Base-by-base conservation (phyloP, 2,888 invertebrate genomes). In the Cephonodes hylas region DNA sequence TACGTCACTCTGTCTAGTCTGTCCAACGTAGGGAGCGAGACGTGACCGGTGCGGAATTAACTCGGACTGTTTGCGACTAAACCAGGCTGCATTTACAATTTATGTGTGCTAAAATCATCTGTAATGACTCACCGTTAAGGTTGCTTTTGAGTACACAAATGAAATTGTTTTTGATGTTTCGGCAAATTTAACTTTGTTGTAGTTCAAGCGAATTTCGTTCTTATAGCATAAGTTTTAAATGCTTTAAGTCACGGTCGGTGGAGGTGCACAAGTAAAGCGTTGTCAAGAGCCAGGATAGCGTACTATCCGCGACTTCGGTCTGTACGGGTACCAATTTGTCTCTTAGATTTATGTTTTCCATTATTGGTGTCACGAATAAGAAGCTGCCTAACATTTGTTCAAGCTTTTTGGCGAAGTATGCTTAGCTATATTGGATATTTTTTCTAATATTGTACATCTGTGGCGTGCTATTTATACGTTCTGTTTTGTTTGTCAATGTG, bases 301-400 rank as follows among this genome's bases (percentile, higher is more conserved):
- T 23, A 62, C 62, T 77, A 80, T 82, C 79, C 80, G 74, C 80
- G 79, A 86, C 85, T 83, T 86, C 81, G 81, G 76, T 76, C 78
- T 77, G 80, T 82, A 78, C 78, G 77, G 80, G 80, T 80, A 83
- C 85, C 83, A 85, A 87, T 87, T 85, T 88, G 86, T 86, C 87
- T 85, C 80, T 79, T 79, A 85, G 85, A 89, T 89, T 89, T 88
- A 89, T 88, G 85, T 83, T 79, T 81, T 85, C 85, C 81, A 88
- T 88, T 87, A 86, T 80, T 79, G 78, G 79, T 76, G 77, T 74
- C 77, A 77, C 74, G 76, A 77, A 80, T 81, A 77, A 79, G 80
- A 76, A 80, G 75, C 76, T 80, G 77, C 74, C 70, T 74, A 71
- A 72, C 71, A 67, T 76, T 78, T 76, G 75, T 74, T 58, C 57